Evolutionary conservation across 1,140 invertebrate genomes (phyloP), one percentile per base, ranked within the genome.

Genomic region (Brevipalpus yothersi): DNA sequence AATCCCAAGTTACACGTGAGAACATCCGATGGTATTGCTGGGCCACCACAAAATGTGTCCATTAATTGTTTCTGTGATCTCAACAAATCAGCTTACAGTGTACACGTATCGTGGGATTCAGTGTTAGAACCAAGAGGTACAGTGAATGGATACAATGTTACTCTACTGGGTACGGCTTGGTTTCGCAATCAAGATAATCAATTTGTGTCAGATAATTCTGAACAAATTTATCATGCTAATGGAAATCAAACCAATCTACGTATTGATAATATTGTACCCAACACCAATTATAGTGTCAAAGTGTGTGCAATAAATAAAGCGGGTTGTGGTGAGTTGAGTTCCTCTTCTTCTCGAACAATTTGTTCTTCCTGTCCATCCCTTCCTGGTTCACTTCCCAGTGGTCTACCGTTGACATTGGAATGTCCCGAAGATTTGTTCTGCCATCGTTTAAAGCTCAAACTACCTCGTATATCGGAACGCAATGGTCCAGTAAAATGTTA

Each of bases 381-480:
- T 61, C 58, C 58, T 2, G 41, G 49, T 49, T 0, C 53, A 62
- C 58, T 65, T 58, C 64, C 64, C 7, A 53, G 61, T 15, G 53
- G 58, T 53, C 59, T 59, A 43, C 31, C 55, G 12, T 60, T 63
- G 45, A 39, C 65, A 47, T 41, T 63, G 13, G 12, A 57, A 1
- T 7, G 17, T 51, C 53, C 59, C 17, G 58, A 60, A 21, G 56
- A 58, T 12, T 15, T 17, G 8, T 19, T 19, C 15, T 59, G 61
- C 53, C 54, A 56, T 1, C 61, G 63, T 53, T 58, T 65, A 13
- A 60, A 54, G 41, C 41, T 65, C 11, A 63, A 58, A 63, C 68
- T 86, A 51, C 82, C 83, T 0, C 74, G 81, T 63, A 76, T 88
- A 15, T 81, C 82, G 0, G 84, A 89, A 67, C 72, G 85, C 60